Base-by-base conservation (phyloP, 2,888 invertebrate species). In the Lissocephala sabroskyi region DNA sequence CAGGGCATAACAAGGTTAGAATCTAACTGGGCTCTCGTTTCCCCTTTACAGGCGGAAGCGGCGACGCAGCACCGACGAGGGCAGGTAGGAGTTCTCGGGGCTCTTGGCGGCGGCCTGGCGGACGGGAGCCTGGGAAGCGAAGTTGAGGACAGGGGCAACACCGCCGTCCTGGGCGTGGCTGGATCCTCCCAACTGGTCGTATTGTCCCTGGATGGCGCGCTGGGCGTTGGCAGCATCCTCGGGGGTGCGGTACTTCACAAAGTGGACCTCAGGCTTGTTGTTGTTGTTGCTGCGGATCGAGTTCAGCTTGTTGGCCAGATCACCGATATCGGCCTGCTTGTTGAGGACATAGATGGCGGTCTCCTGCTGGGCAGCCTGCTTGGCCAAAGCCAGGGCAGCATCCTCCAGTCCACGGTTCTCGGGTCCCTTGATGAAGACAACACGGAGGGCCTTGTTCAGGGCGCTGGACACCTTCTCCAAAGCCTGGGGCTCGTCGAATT, bases 341-440 rank as follows among this genome's bases (percentile, higher is more conserved):
- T 67, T 79, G 16, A 82, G 66, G 6, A 82, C 81, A 59, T 82
- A 82, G 49, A 82, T 80, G 49, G 80, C 79, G 3, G 82, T 82
- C 59, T 79, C 79, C 16, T 82, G 79, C 45, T 81, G 71, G 42
- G 71, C 61, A 47, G 73, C 65, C 55, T 79, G 75, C 14, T 65
- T 73, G 7, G 76, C 79, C 49, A 79, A 37, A 17, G 76, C 67
- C 43, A 79, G 52, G 16, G 79, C 80, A 37, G 79, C 80, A 57
- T 80, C 63, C 13, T 65, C 65, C 26, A 79, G 33, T 0, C 62
- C 81, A 56, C 67, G 73, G 62, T 79, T 79, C 55, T 79, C 79
- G 45, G 77, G 81, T 29, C 78, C 68, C 61, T 68, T 79, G 46
- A 81, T 80, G 56, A 81, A 81, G 30, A 81, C 58, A 39, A 81